A percentile compares a stretch with the other conserved stretches of the same genome.
Evolutionary conservation across 2,113 vertebrate genomes (phyloP).

Genomic region (Maccullochella peelii): DNA sequence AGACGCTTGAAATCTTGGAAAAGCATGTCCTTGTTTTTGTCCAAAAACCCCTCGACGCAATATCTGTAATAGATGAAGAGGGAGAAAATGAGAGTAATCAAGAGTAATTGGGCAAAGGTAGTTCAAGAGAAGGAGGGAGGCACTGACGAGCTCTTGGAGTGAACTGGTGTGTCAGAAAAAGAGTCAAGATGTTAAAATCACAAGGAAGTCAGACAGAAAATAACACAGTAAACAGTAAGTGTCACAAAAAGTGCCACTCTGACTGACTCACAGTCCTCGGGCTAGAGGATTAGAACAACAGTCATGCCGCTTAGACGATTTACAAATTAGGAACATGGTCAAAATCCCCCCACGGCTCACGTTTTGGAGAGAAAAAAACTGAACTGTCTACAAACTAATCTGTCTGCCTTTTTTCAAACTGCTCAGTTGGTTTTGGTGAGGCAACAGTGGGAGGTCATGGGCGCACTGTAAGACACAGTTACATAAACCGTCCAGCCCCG

Average conservation of each 20-base stretch:
- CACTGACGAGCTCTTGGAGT: neutral
- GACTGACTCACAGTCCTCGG: slow-evolving; percentile 37
- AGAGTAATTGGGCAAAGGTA: neutral
- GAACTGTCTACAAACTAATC: slow-evolving; percentile 35
- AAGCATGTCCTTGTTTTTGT: slow-evolving; percentile 95
- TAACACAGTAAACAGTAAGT: neutral
- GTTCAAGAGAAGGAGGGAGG: slow-evolving; percentile 19
- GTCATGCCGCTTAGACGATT: slow-evolving; percentile 38
- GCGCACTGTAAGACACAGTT: slow-evolving; percentile 40
- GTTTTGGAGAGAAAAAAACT: slow-evolving; percentile 14
- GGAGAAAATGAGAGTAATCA: slow-evolving; percentile 9
- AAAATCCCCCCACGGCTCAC: slow-evolving; percentile 13
- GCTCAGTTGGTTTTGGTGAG: slow-evolving; percentile 38
- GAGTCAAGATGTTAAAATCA: slow-evolving; percentile 14
- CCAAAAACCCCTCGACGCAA: slow-evolving; percentile 92
- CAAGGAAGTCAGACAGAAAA: neutral
- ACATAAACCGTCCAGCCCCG: slow-evolving; percentile 41
- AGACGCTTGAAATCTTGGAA: slow-evolving; percentile 97
- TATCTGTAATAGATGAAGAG: slow-evolving; percentile 84
- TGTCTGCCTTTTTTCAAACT: slow-evolving; percentile 32
- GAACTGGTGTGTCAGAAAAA: slow-evolving; percentile 3
- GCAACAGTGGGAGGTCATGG: slow-evolving; percentile 47
- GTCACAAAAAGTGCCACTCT: slow-evolving; percentile 21
- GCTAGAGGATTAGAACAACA: slow-evolving; percentile 36
- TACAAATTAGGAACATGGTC: slow-evolving; percentile 44